phyloP scores from a whole-genome alignment of 2,888 invertebrate species.

The Phengaris alcon region DNA sequence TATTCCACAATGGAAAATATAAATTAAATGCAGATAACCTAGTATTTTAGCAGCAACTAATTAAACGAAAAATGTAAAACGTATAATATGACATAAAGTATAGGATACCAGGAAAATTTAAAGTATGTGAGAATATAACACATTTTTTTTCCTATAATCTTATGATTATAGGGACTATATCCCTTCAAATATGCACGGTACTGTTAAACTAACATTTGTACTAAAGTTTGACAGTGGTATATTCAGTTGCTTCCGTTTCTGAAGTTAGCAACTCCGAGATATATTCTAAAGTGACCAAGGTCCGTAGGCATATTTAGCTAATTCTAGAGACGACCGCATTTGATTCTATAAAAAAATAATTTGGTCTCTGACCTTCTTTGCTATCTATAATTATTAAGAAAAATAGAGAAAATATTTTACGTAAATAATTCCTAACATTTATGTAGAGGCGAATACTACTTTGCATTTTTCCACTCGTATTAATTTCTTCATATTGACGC shows the following conservation, averaged over 20 bases:
- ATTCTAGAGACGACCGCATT: neutral
- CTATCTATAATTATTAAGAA: neutral
- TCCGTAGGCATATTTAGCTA: neutral
- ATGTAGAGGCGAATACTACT: constrained; percentile 9
- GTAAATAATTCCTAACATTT: neutral
- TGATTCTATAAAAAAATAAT: neutral
- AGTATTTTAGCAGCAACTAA: neutral
- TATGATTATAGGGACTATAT: no score
- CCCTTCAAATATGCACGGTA: neutral
- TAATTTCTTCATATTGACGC: constrained; percentile 76
- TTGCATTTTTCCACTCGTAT: constrained; percentile 69
- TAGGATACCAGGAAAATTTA: no score
- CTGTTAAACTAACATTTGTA: neutral
- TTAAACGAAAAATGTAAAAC: neutral
- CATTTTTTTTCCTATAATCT: no score
- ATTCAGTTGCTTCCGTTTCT: neutral
- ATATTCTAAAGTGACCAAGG: neutral
- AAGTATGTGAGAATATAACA: no score
- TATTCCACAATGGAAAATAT: neutral
- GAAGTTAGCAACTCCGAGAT: neutral
- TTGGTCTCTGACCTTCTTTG: neutral
- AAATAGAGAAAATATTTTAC: neutral
- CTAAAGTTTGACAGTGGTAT: neutral
- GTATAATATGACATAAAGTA: no score
- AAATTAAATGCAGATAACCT: neutral